Evolutionary conservation across 2,113 vertebrate genomes (phyloP).

Genomic region (Erythrocercus mccallii): DNA sequence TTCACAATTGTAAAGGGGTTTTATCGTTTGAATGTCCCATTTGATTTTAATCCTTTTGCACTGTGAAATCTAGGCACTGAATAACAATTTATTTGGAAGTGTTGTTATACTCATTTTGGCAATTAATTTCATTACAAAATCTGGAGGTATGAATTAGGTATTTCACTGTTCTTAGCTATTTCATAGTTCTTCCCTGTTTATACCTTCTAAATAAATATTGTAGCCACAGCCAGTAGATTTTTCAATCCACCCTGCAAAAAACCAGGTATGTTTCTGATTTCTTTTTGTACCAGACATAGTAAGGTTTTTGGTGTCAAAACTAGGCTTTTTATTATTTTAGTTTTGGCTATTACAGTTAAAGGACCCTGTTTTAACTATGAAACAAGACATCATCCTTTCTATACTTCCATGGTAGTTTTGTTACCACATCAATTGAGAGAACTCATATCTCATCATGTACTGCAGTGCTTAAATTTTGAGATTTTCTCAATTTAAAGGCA

Average conservation of each 20-base stretch:
- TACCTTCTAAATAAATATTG: not conserved
- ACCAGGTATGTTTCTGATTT: not conserved
- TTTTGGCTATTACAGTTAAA: not conserved
- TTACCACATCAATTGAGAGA: not conserved
- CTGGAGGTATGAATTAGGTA: not conserved
- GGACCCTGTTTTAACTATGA: not conserved
- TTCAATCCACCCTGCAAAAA: not conserved
- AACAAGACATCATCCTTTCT: not conserved
- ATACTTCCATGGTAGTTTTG: not conserved
- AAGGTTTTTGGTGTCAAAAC: not conserved
- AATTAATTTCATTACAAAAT: not conserved
- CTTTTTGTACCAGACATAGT: not conserved
- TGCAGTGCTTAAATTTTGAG: not conserved
- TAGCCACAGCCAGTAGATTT: not conserved
- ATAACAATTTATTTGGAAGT: not conserved
- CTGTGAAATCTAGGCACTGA: not conserved
- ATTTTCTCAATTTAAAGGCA: not conserved
- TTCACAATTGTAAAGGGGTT: fast-evolving
- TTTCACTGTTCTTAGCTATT: not conserved
- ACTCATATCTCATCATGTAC: not conserved
- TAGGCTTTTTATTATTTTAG: not conserved
- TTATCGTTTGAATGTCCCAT: not conserved
- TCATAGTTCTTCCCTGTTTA: not conserved
- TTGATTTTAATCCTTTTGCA: not conserved
- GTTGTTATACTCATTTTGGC: not conserved